Percentiles rank a stretch among this genome's conserved stretches.
Evolutionary conservation across 2,113 vertebrate species (phyloP).

Genomic region (Gymnogyps californianus): DNA sequence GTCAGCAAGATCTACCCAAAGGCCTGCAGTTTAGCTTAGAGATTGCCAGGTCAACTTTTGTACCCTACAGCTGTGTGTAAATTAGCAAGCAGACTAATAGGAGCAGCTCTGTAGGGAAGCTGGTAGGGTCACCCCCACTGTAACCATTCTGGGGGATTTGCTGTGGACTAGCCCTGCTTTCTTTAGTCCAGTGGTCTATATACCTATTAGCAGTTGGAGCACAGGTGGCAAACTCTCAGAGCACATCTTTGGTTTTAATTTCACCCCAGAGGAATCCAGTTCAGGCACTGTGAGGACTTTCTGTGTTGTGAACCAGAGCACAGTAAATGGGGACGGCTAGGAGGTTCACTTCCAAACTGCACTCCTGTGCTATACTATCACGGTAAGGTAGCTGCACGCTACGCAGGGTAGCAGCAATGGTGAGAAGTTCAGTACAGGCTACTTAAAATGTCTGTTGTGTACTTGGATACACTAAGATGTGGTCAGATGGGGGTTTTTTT

Average conservation of each 20-base stretch:
- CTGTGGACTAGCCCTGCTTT: neutral
- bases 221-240: neutral
- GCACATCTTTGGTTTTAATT: neutral
- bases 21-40: neutral
- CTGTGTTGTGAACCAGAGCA: neutral
- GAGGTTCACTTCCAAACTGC: neutral
- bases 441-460: neutral
- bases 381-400: neutral
- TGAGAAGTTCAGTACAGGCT: neutral
- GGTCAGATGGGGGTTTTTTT: neutral
- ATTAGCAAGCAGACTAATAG: neutral
- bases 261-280: neutral
- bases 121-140: neutral
- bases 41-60: neutral
- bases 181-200: neutral
- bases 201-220: neutral
- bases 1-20: neutral
- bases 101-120: neutral
- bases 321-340: neutral
- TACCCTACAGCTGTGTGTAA: neutral
- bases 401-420: neutral
- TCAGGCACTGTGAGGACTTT: neutral
- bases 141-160: neutral
- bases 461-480: neutral
- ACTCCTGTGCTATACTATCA: neutral